phyloP scores from a whole-genome alignment of 2,888 invertebrate species.

The Temnothorax rugatulus region DNA sequence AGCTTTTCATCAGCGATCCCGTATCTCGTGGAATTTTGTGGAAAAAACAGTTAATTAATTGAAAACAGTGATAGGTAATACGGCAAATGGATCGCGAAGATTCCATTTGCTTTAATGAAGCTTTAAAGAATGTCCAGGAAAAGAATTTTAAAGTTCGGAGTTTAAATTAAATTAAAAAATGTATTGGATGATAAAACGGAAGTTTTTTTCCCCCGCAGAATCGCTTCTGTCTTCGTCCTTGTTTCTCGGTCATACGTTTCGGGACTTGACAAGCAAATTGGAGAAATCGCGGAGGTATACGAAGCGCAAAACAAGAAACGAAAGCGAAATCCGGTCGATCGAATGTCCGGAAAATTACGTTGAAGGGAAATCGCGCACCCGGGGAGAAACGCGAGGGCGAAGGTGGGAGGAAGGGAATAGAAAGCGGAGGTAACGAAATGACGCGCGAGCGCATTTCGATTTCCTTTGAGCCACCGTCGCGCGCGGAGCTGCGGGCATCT shows the following conservation, averaged over 20 bases:
- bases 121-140: neutral
- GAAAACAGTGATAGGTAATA: neutral
- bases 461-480: constrained; percentile 63
- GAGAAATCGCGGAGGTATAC: constrained; percentile 62
- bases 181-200: neutral
- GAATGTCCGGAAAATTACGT: constrained; percentile 74
- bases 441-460: constrained; percentile 71
- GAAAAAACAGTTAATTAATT: neutral
- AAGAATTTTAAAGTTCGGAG: neutral
- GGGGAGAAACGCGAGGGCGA: constrained; percentile 38
- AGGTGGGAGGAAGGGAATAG: constrained; percentile 6
- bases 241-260: constrained; percentile 20
- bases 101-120: neutral
- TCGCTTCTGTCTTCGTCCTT: neutral
- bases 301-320: constrained; percentile 75
- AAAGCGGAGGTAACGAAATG: constrained; percentile 67
- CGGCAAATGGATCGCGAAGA: neutral
- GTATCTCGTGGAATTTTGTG: neutral
- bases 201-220: neutral
- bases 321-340: constrained; percentile 74
- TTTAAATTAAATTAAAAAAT: neutral
- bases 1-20: neutral
- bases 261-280: constrained; percentile 56
- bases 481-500: constrained; percentile 46
- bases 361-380: constrained; percentile 67